Conservation (phyloP, 2,797 vertebrate genomes). For the Bradypus variegatus region DNA sequence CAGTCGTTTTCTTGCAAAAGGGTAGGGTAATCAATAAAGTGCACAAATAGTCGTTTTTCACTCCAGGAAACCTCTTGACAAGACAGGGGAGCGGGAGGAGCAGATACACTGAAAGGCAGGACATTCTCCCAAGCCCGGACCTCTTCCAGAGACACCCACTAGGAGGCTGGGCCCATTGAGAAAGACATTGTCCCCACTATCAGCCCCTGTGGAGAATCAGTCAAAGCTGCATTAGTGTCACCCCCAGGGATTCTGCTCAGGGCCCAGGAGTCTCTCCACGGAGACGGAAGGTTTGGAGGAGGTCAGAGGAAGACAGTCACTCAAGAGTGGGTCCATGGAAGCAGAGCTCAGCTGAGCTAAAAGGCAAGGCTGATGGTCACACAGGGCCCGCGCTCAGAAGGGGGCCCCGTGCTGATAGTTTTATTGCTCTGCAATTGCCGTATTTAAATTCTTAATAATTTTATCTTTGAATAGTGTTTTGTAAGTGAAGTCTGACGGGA, state of each 20-base stretch:
- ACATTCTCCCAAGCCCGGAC: fast-evolving
- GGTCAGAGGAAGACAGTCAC: not conserved
- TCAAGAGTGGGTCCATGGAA: not conserved
- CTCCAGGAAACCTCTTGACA: not conserved
- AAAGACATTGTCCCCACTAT: fast-evolving
- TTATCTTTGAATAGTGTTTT: not conserved
- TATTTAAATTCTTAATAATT: not conserved
- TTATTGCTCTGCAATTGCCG: not conserved
- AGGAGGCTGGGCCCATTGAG: not conserved
- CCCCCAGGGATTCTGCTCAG: not conserved
- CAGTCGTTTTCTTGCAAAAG: not conserved
- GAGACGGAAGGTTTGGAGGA: not conserved
- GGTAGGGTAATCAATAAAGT: constrained; percentile 9
- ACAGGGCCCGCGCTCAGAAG: not conserved
- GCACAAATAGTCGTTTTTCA: constrained; percentile 29
- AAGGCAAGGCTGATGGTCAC: not conserved
- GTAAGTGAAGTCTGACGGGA: not conserved
- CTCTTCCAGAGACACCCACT: not conserved
- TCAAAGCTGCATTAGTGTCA: not conserved
- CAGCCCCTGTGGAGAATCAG: fast-evolving
- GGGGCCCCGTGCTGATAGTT: not conserved
- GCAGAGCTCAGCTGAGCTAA: not conserved
- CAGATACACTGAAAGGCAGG: fast-evolving
- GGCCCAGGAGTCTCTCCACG: not conserved
- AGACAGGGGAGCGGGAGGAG: not conserved